These are phyloP conservation scores for Conomelus anceps DNA, from an alignment of 2,888 invertebrate genomes.

Conservation along the genomic window DNA sequence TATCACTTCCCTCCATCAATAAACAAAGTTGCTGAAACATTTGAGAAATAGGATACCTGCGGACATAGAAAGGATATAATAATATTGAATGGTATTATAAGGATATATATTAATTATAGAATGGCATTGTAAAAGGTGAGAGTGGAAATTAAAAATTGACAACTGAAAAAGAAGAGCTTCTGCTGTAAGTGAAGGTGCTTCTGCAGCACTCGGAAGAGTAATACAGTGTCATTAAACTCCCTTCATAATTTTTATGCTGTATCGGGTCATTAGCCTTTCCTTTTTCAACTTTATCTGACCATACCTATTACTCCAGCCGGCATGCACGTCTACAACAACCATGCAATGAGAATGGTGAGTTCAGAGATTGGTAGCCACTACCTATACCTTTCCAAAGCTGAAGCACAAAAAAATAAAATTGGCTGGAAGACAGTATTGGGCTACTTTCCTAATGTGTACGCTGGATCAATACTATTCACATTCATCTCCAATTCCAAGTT, in stretches of 20 bases:
- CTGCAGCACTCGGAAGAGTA: neutral
- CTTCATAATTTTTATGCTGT: neutral
- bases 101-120: too few species aligned
- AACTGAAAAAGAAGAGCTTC: neutral
- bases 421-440: neutral
- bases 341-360: neutral
- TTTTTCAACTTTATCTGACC: neutral
- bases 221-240: neutral
- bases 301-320: neutral
- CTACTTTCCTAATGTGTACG: neutral
- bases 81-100: neutral
- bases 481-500: neutral
- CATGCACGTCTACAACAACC: neutral
- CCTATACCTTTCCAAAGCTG: neutral
- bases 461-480: neutral
- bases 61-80: too few species aligned
- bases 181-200: neutral
- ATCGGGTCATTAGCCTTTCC: neutral
- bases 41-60: too few species aligned
- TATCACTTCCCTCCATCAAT: too few species aligned
- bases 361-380: neutral
- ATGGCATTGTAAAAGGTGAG: too few species aligned
- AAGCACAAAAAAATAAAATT: neutral
- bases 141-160: neutral
- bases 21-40: too few species aligned